Evolutionary conservation across 1,140 invertebrate genomes (phyloP).

Genomic region (Atta cephalotes): DNA sequence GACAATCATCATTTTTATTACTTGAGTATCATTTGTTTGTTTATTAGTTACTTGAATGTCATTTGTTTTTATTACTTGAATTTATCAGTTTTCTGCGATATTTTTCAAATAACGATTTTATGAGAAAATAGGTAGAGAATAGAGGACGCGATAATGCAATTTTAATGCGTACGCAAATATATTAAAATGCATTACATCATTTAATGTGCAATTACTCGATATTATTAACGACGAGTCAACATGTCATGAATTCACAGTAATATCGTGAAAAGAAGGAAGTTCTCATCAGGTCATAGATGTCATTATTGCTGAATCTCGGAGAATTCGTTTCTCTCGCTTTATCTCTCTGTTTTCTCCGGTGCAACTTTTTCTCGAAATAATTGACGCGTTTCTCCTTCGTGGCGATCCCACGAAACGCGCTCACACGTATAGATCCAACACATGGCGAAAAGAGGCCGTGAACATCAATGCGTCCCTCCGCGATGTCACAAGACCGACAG

Average conservation of each 20-base stretch:
- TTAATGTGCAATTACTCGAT: not conserved
- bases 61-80: not conserved
- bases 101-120: not conserved
- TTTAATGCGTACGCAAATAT: not conserved
- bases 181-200: not conserved
- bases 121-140: not conserved
- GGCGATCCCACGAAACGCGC: conserved; percentile 36
- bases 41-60: too few species aligned
- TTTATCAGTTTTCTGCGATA: too few species aligned
- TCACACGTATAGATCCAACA: not conserved
- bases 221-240: not conserved
- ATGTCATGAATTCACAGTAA: not conserved
- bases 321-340: too few species aligned
- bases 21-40: too few species aligned
- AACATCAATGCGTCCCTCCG: conserved; percentile 35
- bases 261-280: not conserved
- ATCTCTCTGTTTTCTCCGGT: not conserved
- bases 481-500: conserved; percentile 21
- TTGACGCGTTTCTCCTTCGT: conserved; percentile 51
- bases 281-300: not conserved
- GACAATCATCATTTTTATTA: not conserved
- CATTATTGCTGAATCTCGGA: not conserved
- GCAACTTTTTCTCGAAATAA: conserved; percentile 56
- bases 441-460: not conserved
- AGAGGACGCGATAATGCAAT: not conserved